These are phyloP conservation scores for Ylistrum balloti DNA, from an alignment of 1,140 invertebrate species.

Conservation along the genomic window DNA sequence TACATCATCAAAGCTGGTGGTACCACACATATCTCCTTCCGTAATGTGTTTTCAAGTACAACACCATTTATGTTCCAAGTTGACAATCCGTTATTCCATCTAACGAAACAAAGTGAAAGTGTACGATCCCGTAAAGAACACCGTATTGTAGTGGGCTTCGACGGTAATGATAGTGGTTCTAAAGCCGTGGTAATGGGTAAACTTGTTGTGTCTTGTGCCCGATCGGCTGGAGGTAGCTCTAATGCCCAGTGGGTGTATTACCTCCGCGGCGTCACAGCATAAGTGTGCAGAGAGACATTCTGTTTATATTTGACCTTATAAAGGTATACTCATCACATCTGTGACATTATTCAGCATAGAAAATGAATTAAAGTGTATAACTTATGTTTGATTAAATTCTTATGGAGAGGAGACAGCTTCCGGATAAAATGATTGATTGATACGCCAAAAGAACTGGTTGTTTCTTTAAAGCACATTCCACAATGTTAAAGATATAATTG, in stretches of 20 bases:
- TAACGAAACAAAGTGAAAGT: constrained; percentile 80
- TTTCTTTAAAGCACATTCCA: no score
- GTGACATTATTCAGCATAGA: no score
- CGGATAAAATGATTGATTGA: no score
- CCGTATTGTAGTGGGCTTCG: constrained; percentile 81
- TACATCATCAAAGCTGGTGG: constrained; percentile 80
- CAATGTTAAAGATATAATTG: no score
- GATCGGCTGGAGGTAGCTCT: constrained; percentile 77
- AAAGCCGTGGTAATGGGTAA: constrained; percentile 82
- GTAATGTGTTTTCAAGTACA: constrained; percentile 80
- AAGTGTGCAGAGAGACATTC: not conserved
- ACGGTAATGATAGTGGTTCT: constrained; percentile 78
- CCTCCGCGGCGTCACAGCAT: constrained; percentile 79
- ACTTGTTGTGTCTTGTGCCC: constrained; percentile 80
- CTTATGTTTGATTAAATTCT: no score
- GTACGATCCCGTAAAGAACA: constrained; percentile 81
- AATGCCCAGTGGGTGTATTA: constrained; percentile 83
- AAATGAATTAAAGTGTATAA: no score
- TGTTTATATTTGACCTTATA: not conserved
- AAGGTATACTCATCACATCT: not conserved
- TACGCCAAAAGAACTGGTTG: no score
- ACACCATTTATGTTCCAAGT: constrained; percentile 82
- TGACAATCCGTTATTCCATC: constrained; percentile 81
- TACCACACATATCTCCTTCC: constrained; percentile 80
- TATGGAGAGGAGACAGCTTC: no score